Conservation (phyloP, 2,113 vertebrate genomes). For the Hemiprocne comata region DNA sequence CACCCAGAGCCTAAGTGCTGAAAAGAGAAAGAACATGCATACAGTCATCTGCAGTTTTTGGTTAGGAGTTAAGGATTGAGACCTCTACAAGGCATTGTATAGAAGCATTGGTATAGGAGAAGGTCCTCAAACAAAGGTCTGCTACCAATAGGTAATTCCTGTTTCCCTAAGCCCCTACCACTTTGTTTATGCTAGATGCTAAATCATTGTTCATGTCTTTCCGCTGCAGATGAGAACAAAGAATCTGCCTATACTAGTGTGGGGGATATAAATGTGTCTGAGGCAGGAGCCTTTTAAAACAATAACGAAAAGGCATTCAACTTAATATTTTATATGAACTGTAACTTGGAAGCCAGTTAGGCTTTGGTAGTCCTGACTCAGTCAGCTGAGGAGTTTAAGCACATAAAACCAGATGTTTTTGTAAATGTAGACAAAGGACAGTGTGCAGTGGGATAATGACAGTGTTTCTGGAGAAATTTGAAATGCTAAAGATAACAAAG, state of each 20-base stretch:
- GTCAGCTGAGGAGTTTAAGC: background rate
- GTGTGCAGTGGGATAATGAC: background rate
- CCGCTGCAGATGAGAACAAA: background rate
- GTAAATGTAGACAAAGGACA: background rate
- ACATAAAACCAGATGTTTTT: background rate
- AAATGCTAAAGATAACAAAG: background rate
- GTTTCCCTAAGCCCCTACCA: background rate
- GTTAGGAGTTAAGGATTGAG: background rate
- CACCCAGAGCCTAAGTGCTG: background rate
- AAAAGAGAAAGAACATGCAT: background rate
- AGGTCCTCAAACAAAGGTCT: background rate
- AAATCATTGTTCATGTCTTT: background rate
- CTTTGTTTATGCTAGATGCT: background rate
- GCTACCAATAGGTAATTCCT: background rate
- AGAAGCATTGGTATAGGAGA: background rate
- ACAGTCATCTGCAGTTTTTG: background rate
- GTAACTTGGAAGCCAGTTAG: background rate
- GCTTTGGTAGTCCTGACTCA: background rate
- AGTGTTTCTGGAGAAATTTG: background rate
- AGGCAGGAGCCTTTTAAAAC: background rate
- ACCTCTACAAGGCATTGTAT: background rate
- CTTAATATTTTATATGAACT: background rate
- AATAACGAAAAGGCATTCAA: background rate
- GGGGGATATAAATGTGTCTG: background rate
- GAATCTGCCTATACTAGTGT: background rate